Evolutionary conservation across 2,888 invertebrate species (phyloP), one percentile per base, ranked within the genome.

Genomic region (Parnassius mnemosyne): DNA sequence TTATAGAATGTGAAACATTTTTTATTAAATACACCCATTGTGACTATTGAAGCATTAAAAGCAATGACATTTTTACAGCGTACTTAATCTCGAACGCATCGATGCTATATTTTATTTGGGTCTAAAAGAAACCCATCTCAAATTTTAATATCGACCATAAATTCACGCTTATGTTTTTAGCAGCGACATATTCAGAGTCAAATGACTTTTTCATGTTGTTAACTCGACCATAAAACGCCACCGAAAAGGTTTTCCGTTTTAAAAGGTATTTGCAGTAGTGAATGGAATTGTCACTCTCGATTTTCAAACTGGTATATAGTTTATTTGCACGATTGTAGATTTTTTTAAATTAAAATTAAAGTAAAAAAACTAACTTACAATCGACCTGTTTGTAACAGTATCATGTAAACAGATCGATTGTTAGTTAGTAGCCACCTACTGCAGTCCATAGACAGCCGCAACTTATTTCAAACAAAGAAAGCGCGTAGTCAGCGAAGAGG

Each of bases 131-230:
- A 53, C 25, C 49, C 44, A 41, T 62, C 62, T 63, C 54, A 54
- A 51, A 54, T 58, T 58, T 54, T 59, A 55, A 59, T 63, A 34
- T 42, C 12, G 3, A 12, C 11, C n/a, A 63, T 63, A 61, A 61
- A 61, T 59, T 47, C 46, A 25, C 54, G 63, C 63, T 63, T 63
- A 63, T 63, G 63, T 63, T 63, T 63, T 59, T 44, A 59, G 16
- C 58, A 41, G 53, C 51, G 34, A 63, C 58, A 59, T 52, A 51
- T 63, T 46, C 63, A 41, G 54, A 59, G 63, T 54, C 58, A 59
- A 63, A 63, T 63, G 58, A 63, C 63, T 55, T 63, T 63, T 63
- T 63, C 63, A 52, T 63, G 63, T 63, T 63, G 58, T 59, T 59
- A 63, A 63, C 63, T 59, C 44, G 25, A 63, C 63, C 46, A 54